These are phyloP conservation scores for Eulemur rubriventer DNA, from an alignment of 2,797 vertebrate species.

Conservation along the genomic window DNA sequence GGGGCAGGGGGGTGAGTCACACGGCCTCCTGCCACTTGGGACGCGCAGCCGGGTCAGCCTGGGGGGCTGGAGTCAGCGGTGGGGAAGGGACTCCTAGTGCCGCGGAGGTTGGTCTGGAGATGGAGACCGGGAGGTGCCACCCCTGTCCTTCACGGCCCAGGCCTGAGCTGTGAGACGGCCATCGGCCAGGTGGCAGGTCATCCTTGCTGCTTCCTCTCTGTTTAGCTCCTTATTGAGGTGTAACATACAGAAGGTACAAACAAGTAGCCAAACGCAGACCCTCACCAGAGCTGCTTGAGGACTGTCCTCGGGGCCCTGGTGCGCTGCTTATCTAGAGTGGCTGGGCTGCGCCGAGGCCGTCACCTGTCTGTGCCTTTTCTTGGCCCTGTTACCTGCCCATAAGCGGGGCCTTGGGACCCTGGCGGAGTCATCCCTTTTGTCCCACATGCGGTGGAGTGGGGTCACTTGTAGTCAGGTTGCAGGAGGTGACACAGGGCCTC, in stretches of 20 bases:
- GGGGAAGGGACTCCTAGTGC: neutral
- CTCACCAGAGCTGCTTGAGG: neutral
- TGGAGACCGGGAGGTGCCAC: neutral
- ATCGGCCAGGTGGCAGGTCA: too few relatives aligned
- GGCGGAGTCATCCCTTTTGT: neutral
- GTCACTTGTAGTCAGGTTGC: neutral
- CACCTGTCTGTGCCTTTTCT: neutral
- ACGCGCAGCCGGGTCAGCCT: neutral
- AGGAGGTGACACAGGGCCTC: neutral
- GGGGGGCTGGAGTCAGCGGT: neutral
- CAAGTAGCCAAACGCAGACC: neutral
- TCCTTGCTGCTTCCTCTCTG: too few relatives aligned
- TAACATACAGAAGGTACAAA: rapidly evolving
- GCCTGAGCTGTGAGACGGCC: neutral
- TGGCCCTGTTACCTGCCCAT: neutral
- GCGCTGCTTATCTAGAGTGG: too few relatives aligned
- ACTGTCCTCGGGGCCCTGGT: neutral
- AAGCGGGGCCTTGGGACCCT: neutral
- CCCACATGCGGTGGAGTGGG: neutral
- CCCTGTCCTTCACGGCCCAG: neutral
- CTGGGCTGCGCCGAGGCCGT: neutral
- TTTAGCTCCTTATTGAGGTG: neutral
- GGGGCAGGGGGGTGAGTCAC: neutral
- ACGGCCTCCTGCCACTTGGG: neutral
- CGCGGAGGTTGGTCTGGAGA: neutral